A percentile compares a stretch with the other conserved stretches of the same genome.
These are phyloP conservation scores for Lagenorhynchus albirostris DNA, from an alignment of 2,113 vertebrate species.

Conservation along the genomic window DNA sequence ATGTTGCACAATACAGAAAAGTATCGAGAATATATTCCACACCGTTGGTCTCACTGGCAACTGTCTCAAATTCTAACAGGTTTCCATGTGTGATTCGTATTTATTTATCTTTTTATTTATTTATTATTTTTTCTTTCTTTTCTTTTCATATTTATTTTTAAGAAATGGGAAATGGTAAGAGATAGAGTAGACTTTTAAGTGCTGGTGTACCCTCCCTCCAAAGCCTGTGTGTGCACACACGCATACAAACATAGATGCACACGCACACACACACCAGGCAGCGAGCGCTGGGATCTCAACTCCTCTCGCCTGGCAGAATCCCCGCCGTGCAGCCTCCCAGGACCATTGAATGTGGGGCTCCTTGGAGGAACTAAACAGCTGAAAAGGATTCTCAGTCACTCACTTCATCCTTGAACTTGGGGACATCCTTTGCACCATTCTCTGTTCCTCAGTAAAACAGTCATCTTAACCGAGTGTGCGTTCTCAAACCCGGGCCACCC, in stretches of 20 bases:
- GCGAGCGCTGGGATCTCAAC: not conserved
- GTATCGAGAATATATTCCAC: too few relatives aligned
- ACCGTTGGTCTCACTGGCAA: not conserved
- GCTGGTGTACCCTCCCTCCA: not conserved
- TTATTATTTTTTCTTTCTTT: too few relatives aligned
- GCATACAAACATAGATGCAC: too few relatives aligned
- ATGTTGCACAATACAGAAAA: not conserved
- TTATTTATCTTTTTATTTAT: not conserved
- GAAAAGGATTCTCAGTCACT: not conserved
- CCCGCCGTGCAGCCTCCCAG: fast-evolving
- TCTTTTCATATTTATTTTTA: not conserved
- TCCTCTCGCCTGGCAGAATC: not conserved
- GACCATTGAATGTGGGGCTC: not conserved
- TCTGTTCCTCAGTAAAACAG: not conserved
- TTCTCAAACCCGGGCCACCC: not conserved
- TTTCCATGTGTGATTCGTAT: not conserved
- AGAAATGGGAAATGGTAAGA: not conserved
- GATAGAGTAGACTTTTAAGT: not conserved
- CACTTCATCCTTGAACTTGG: not conserved
- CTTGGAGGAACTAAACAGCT: not conserved
- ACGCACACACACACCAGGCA: too few relatives aligned
- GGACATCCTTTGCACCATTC: not conserved
- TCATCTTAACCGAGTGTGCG: too few relatives aligned
- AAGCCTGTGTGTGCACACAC: not conserved
- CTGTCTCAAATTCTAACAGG: not conserved